These are phyloP conservation scores for Arizona elegans DNA, from an alignment of 2,113 vertebrate genomes.

Conservation along the genomic window DNA sequence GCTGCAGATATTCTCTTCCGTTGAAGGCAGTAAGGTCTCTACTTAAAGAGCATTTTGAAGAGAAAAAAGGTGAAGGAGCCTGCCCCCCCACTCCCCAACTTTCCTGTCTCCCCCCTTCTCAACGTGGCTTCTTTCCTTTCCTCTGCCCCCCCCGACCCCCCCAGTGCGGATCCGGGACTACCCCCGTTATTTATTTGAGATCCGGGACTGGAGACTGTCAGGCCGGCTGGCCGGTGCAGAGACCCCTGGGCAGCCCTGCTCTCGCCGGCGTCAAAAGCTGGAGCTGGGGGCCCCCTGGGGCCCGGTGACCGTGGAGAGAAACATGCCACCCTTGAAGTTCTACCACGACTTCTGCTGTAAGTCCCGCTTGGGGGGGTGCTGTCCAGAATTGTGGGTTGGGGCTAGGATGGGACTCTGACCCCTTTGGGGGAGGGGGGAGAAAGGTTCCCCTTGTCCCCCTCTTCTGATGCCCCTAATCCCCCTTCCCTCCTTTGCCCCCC, in stretches of 20 bases:
- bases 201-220: slow-evolving; percentile 86
- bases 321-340: slow-evolving; percentile 95
- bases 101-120: background rate
- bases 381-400: background rate
- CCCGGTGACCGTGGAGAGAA: slow-evolving; percentile 83
- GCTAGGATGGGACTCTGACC: background rate
- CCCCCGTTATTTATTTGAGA: slow-evolving; percentile 96
- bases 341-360: slow-evolving; percentile 95
- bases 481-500: background rate
- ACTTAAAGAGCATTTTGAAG: background rate
- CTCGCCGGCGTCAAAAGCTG: slow-evolving; percentile 80
- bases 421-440: background rate
- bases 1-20: no score
- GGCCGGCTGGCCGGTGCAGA: slow-evolving; percentile 89
- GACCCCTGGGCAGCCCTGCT: slow-evolving; percentile 85
- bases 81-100: no score
- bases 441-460: no score
- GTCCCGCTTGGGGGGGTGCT: slow-evolving; percentile 31
- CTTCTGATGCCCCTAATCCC: background rate
- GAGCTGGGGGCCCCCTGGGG: slow-evolving; percentile 89
- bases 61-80: background rate
- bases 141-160: fast-evolving
- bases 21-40: no score
- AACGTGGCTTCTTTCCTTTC: fast-evolving
- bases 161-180: slow-evolving; percentile 91